Conservation (phyloP, 2,797 vertebrate genomes). For the Acipenser oxyrinchus region DNA sequence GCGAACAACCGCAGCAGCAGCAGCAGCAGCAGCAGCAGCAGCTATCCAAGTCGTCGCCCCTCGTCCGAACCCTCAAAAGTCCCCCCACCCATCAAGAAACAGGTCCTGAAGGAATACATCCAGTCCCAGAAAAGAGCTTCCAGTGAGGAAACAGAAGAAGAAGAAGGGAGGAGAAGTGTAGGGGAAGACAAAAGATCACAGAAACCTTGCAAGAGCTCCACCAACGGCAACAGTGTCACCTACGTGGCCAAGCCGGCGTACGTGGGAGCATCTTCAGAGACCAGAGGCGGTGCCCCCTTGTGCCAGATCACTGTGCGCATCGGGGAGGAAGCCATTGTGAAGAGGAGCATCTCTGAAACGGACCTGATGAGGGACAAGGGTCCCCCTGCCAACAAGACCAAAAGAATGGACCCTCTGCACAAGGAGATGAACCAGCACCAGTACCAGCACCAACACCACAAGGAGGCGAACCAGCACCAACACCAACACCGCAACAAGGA, state of each 20-base stretch:
- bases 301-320: constrained; percentile 88
- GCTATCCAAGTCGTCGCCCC: constrained; percentile 33
- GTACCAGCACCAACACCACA: constrained; percentile 42
- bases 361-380: constrained; percentile 74
- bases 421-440: neutral
- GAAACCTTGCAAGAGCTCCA: constrained; percentile 50
- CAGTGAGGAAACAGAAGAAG: constrained; percentile 41
- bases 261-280: constrained; percentile 48
- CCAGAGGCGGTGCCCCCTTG: constrained; percentile 64
- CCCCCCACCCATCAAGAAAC: constrained; percentile 49
- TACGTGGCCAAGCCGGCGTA: constrained; percentile 61
- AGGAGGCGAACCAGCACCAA: constrained; percentile 44
- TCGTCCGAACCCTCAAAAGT: constrained; percentile 44
- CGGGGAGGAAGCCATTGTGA: constrained; percentile 84
- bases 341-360: constrained; percentile 82
- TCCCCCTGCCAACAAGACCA: constrained; percentile 49
- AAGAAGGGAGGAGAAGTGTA: constrained; percentile 40
- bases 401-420: constrained; percentile 45
- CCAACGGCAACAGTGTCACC: constrained; percentile 59
- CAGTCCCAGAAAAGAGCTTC: constrained; percentile 34
- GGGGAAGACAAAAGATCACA: constrained; percentile 42
- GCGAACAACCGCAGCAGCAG: constrained; percentile 23
- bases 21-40: constrained; percentile 35
- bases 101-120: constrained; percentile 42
- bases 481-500: constrained; percentile 38